Conservation (phyloP, 2,113 vertebrate species). For the Nothoprocta pentlandii region DNA sequence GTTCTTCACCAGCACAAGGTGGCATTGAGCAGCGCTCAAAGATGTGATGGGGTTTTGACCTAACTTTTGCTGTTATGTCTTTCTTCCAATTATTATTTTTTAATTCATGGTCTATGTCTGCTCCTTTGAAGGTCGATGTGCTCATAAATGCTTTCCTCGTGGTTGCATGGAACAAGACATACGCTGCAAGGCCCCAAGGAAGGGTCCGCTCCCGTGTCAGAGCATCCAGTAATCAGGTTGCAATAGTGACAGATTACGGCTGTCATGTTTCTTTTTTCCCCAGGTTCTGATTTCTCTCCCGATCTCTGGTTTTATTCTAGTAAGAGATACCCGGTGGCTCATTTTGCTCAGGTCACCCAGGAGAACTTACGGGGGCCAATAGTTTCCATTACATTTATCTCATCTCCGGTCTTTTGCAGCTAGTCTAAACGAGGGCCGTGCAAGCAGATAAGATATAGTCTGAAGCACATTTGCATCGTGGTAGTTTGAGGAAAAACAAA, state of each 20-base stretch:
- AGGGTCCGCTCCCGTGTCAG: neutral
- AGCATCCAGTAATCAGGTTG: slow-evolving; percentile 63
- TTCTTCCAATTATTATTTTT: neutral
- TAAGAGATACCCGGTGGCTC: slow-evolving; percentile 64
- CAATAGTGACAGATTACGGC: slow-evolving; percentile 72
- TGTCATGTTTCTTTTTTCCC: slow-evolving; percentile 68
- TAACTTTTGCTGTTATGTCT: neutral
- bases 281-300: slow-evolving; percentile 75
- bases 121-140: neutral
- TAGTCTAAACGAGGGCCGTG: slow-evolving; percentile 3
- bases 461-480: neutral
- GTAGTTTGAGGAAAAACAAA: neutral
- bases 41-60: neutral
- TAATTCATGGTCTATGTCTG: neutral
- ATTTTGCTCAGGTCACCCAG: slow-evolving; percentile 68
- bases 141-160: neutral
- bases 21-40: neutral
- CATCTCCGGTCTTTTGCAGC: slow-evolving; percentile 39
- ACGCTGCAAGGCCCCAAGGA: neutral
- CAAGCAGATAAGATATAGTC: neutral
- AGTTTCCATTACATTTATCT: slow-evolving; percentile 74
- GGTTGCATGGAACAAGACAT: neutral
- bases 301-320: slow-evolving; percentile 71
- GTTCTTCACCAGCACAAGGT: neutral
- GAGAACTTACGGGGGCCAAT: slow-evolving; percentile 53